Base-by-base conservation (phyloP, 2,113 vertebrate species). In the Poicephalus meyeri region DNA sequence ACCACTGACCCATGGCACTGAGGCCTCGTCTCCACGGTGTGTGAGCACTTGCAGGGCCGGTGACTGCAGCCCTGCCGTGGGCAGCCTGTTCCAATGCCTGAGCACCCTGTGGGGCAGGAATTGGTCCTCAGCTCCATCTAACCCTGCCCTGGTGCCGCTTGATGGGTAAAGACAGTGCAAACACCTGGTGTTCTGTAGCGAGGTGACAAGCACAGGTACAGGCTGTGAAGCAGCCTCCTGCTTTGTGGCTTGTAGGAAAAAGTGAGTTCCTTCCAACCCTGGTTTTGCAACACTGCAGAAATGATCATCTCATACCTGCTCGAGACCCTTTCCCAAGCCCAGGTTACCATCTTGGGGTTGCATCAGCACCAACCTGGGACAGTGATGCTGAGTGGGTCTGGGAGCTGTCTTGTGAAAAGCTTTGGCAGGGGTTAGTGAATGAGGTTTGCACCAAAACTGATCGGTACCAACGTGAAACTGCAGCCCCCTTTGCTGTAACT, bases 181-280 rank as follows among this genome's bases (percentile, higher is more conserved):
- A 39, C 33, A 20, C 1, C 0, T 0, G 12, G 16, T 2, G 17
- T 10, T 56, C 39, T 35, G 41, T 37, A 15, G 52, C 19, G 37
- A 12, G 0, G 1, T 20, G 86, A 13, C 26, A 20, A 37, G 25
- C 13, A 6, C 46, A 42, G 71, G 10, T 6, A 6, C 5, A n/a
- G 19, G 41, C 24, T 1, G 1, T 19, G 53, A 35, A 61, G 41
- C n/a, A 35, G 33, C 35, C 2, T 15, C 2, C 1, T 39, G 61
- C 17, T 61, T 64, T 31, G 3, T 29, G 35, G 46, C 41, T 66
- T 49, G 7, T 16, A 8, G 80, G 55, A 69, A 26, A 55, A 35
- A 24, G 35, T 6, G 50, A 78, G 35, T 39, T 72, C 23, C 35
- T 55, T 81, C 88, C 58, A 66, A 17, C 39, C 44, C 31, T 2